A percentile compares a stretch with the other conserved stretches of the same genome.
phyloP scores from a whole-genome alignment of 2,888 invertebrate genomes.

The Pammene fasciana region DNA sequence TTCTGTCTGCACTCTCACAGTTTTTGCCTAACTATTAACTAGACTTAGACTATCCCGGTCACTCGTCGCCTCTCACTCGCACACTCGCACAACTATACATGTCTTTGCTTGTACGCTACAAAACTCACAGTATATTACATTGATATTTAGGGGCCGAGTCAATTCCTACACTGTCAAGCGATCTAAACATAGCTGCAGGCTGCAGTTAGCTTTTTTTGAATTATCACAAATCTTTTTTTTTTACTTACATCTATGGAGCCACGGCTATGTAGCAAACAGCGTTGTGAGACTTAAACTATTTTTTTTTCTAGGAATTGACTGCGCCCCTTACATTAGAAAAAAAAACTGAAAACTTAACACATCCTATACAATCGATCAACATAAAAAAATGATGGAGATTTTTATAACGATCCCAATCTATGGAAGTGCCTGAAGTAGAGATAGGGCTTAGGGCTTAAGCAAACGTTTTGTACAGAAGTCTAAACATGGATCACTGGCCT shows the following conservation, averaged over 20 bases:
- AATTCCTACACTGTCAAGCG: conserved; percentile 61
- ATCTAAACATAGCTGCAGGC: conserved; percentile 65
- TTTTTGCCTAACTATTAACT: conserved; percentile 82
- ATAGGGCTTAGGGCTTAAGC: conserved; percentile 1
- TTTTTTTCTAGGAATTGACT: conserved; percentile 74
- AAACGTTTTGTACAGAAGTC: conserved; percentile 24
- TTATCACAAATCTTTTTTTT: conserved; percentile 67
- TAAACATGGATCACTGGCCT: conserved; percentile 13
- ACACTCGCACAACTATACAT: conserved; percentile 58
- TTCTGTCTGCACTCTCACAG: conserved; percentile 69
- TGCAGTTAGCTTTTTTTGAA: conserved; percentile 66
- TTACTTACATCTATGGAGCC: conserved; percentile 55
- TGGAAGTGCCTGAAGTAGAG: conserved; percentile 58
- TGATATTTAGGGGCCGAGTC: conserved; percentile 72
- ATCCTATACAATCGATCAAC: conserved; percentile 74
- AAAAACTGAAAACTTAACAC: conserved; percentile 72
- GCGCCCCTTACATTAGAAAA: conserved; percentile 69
- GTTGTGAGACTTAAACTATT: conserved; percentile 46
- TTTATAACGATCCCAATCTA: conserved; percentile 52
- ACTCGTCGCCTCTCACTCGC: conserved; percentile 58
- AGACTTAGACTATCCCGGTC: conserved; percentile 71
- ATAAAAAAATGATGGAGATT: conserved; percentile 60
- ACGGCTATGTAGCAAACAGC: conserved; percentile 54
- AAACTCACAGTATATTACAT: conserved; percentile 70
- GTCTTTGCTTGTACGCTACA: conserved; percentile 71